Conservation (phyloP, 2,113 vertebrate genomes). For the Eulemur macaco region DNA sequence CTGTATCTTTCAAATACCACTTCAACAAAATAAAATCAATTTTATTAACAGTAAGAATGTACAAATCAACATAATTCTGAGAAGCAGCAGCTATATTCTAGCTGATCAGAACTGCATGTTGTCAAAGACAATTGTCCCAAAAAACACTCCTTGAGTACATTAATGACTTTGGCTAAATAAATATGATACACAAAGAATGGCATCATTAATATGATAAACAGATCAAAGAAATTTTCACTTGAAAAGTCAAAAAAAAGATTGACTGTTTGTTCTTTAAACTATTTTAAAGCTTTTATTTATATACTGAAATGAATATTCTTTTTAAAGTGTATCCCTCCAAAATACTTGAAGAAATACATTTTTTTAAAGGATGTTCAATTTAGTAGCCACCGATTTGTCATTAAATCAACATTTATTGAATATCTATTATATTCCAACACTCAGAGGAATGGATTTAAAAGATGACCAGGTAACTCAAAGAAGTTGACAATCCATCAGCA, state of each 20-base stretch:
- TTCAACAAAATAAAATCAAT: conserved; percentile 10
- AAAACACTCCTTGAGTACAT: neutral
- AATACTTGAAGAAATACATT: conserved; percentile 27
- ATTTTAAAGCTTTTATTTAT: conserved; percentile 31
- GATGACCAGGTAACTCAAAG: neutral
- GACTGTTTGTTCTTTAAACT: conserved; percentile 25
- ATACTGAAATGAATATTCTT: neutral
- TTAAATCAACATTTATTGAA: neutral
- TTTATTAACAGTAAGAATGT: neutral
- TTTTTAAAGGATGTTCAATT: neutral
- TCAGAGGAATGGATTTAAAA: neutral
- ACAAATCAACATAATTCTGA: neutral
- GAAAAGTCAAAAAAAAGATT: conserved; percentile 24
- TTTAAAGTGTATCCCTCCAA: conserved; percentile 36
- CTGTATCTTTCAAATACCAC: neutral
- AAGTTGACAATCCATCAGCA: neutral
- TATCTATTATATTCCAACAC: neutral
- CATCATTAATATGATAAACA: neutral
- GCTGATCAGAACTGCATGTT: neutral
- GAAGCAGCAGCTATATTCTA: neutral
- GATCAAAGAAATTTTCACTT: conserved; percentile 40
- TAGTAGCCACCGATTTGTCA: neutral
- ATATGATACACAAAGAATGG: neutral
- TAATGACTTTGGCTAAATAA: neutral
- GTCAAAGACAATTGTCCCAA: neutral